These are phyloP conservation scores for Ochropacha duplaris DNA, from an alignment of 2,888 invertebrate species.

Conservation along the genomic window DNA sequence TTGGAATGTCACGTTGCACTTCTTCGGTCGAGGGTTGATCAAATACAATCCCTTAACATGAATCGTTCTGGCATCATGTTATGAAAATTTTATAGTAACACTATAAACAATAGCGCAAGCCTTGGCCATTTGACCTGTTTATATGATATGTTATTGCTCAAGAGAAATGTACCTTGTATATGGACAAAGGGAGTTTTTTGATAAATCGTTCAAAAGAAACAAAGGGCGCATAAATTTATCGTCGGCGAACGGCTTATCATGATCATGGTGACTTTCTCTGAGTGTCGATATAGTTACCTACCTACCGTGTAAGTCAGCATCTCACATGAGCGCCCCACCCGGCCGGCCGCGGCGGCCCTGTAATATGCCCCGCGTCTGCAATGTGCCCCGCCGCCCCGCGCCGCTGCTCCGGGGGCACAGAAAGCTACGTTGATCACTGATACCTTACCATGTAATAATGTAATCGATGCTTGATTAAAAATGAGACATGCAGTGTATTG, in stretches of 20 bases:
- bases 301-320: slow-evolving; percentile 31
- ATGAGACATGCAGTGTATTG: neutral
- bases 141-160: slow-evolving; percentile 40
- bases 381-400: slow-evolving; percentile 21
- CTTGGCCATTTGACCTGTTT: slow-evolving; percentile 51
- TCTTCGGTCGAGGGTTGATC: slow-evolving; percentile 13
- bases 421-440: slow-evolving; percentile 16
- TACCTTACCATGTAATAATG: slow-evolving; percentile 1
- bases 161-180: slow-evolving; percentile 14
- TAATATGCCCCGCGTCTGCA: too few species aligned
- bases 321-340: slow-evolving; percentile 31
- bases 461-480: neutral
- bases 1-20: slow-evolving; percentile 14
- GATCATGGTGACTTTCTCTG: slow-evolving; percentile 75
- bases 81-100: slow-evolving; percentile 11
- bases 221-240: slow-evolving; percentile 80
- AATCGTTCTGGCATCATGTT: slow-evolving; percentile 2
- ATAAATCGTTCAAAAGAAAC: slow-evolving; percentile 78
- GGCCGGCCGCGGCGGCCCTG: neutral
- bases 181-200: slow-evolving; percentile 57
- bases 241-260: slow-evolving; percentile 67
- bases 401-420: slow-evolving; percentile 22
- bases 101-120: slow-evolving; percentile 20
- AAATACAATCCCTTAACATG: slow-evolving; percentile 8
- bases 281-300: slow-evolving; percentile 51